phyloP scores from a whole-genome alignment of 2,113 vertebrate genomes.

The Eulemur rufifrons region DNA sequence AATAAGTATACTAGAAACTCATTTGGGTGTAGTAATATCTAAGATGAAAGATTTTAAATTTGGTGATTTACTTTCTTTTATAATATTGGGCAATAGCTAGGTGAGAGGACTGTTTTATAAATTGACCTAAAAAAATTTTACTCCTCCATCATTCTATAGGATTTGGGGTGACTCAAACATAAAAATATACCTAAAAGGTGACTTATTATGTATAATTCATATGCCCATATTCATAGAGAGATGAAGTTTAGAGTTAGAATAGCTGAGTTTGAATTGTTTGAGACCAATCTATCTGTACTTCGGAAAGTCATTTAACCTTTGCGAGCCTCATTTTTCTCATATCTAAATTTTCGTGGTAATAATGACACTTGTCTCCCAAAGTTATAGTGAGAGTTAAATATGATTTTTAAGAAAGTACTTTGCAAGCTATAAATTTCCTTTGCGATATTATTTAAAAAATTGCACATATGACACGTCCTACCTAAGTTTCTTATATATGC shows the following conservation, averaged over 20 bases:
- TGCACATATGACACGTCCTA: not conserved
- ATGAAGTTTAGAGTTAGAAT: not conserved
- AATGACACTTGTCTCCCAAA: not conserved
- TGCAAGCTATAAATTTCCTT: not conserved
- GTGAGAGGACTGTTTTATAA: not conserved
- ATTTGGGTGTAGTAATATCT: not conserved
- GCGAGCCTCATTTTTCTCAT: not conserved
- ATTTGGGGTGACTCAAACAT: not conserved
- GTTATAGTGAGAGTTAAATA: not conserved
- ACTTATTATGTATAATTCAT: too few species aligned
- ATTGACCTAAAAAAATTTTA: not conserved
- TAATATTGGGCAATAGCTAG: not conserved
- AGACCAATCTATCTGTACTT: not conserved
- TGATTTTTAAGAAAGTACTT: not conserved
- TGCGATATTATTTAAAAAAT: not conserved
- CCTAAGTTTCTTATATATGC: not conserved
- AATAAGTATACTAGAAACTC: too few species aligned
- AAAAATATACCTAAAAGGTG: not conserved
- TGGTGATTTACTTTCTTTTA: not conserved
- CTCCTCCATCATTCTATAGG: accelerated
- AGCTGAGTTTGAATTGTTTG: not conserved
- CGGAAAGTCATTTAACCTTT: not conserved
- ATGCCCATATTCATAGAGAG: too few species aligned
- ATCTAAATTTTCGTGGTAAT: not conserved
- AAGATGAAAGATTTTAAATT: not conserved